These are phyloP conservation scores for Lepilemur septentrionalis DNA, from an alignment of 2,797 vertebrate genomes.

Conservation along the genomic window DNA sequence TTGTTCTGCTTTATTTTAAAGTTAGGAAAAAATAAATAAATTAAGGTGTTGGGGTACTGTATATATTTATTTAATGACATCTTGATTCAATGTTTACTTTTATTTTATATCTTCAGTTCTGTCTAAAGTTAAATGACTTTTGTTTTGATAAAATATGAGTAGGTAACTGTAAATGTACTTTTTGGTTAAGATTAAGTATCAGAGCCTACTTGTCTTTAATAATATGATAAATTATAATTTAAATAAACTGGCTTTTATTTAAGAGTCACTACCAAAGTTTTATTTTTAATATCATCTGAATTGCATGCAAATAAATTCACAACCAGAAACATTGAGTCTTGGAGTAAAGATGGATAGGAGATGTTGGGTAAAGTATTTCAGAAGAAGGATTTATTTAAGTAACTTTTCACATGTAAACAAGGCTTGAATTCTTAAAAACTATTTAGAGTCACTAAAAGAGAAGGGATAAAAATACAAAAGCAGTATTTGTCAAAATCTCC, in stretches of 20 bases:
- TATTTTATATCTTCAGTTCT: background rate
- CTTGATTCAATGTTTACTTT: background rate
- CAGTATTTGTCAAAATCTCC: background rate
- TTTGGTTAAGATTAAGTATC: background rate
- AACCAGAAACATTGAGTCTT: background rate
- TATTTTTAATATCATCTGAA: background rate
- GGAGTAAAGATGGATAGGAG: background rate
- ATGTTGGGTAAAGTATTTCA: background rate
- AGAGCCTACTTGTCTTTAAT: background rate
- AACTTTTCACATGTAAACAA: background rate
- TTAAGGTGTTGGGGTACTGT: background rate
- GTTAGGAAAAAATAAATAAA: background rate
- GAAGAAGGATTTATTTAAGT: slow-evolving; percentile 17
- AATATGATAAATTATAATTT: background rate
- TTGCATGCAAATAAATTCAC: background rate
- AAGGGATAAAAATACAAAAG: background rate
- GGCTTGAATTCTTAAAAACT: slow-evolving; percentile 20
- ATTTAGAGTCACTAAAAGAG: background rate
- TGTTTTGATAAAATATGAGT: background rate
- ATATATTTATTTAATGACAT: background rate
- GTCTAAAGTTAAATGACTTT: background rate
- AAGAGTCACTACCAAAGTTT: background rate
- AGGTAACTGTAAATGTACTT: background rate
- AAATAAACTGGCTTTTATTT: background rate
- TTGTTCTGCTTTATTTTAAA: background rate